These are phyloP conservation scores for Maccullochella peelii DNA, from an alignment of 2,113 vertebrate species.

Conservation along the genomic window DNA sequence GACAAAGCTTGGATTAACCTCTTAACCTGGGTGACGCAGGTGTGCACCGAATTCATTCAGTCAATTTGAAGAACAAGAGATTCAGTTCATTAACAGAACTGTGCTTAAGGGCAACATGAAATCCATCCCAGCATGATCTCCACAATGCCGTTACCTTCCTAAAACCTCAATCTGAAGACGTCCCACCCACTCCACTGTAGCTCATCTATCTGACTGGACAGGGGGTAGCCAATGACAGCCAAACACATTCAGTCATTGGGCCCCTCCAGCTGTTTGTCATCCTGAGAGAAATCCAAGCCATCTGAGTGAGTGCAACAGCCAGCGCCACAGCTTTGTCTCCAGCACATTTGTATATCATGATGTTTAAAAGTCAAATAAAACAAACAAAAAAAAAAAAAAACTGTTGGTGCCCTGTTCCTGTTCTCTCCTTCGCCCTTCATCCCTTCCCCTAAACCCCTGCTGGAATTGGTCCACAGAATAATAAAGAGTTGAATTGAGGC, in stretches of 20 bases:
- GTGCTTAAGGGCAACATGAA: constrained; percentile 70
- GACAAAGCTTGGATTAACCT: not conserved
- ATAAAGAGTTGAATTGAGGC: constrained; percentile 72
- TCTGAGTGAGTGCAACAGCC: constrained; percentile 74
- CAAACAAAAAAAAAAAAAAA: constrained; percentile 18
- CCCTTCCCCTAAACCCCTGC: constrained; percentile 75
- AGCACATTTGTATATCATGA: constrained; percentile 71
- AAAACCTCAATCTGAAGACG: constrained; percentile 59
- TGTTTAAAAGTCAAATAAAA: constrained; percentile 77
- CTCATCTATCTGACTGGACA: constrained; percentile 72
- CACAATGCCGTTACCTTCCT: constrained; percentile 41
- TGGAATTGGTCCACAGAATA: constrained; percentile 96
- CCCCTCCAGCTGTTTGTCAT: constrained; percentile 76
- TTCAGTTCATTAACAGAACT: constrained; percentile 29
- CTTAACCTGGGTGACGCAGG: constrained; percentile 4
- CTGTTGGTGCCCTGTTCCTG: constrained; percentile 44
- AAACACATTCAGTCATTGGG: constrained; percentile 86
- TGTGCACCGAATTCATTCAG: constrained; percentile 13
- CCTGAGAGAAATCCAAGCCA: constrained; percentile 83
- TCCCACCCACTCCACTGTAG: constrained; percentile 66
- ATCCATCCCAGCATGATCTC: constrained; percentile 41
- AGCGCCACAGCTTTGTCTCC: constrained; percentile 61
- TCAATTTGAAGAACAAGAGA: not conserved
- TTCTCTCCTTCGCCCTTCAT: constrained; percentile 36
- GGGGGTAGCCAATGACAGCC: constrained; percentile 78